Evolutionary conservation across 2,113 vertebrate genomes (phyloP).

Genomic region (Theristicus caerulescens): DNA sequence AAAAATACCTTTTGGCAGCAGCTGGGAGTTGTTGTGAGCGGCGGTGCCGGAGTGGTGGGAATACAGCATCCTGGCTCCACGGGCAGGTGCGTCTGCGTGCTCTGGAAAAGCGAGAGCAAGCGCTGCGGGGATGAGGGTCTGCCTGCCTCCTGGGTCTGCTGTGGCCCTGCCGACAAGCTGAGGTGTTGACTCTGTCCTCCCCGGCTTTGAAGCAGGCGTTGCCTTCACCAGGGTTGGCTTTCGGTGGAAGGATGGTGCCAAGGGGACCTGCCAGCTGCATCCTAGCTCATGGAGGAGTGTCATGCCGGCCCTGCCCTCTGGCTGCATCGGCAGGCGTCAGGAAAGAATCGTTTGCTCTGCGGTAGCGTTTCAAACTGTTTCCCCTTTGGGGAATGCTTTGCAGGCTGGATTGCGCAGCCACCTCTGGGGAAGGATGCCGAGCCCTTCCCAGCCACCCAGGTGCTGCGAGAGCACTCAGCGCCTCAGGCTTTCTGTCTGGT

Average conservation of each 20-base stretch:
- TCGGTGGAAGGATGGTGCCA: neutral
- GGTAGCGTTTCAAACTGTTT: neutral
- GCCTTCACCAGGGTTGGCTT: neutral
- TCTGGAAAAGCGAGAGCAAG: slow-evolving; percentile 13
- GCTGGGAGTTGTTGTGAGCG: slow-evolving; percentile 79
- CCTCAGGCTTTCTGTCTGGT: accelerated
- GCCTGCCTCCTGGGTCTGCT: neutral
- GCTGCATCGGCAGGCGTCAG: neutral
- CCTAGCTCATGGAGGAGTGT: neutral
- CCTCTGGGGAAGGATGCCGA: neutral
- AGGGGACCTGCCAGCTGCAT: neutral
- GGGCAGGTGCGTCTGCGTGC: slow-evolving; percentile 48
- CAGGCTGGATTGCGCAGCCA: neutral
- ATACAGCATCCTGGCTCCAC: neutral
- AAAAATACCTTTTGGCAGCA: slow-evolving; percentile 86
- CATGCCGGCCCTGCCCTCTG: accelerated
- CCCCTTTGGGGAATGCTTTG: neutral
- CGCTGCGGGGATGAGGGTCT: neutral
- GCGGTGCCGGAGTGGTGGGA: slow-evolving; percentile 55
- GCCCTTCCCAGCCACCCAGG: neutral
- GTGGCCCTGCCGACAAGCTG: neutral
- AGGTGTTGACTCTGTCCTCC: neutral
- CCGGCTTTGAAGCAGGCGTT: neutral
- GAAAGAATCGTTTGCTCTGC: accelerated
- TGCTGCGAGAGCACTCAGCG: neutral